Base-by-base conservation (phyloP, 1,140 invertebrate species). In the Neodiprion virginianus region DNA sequence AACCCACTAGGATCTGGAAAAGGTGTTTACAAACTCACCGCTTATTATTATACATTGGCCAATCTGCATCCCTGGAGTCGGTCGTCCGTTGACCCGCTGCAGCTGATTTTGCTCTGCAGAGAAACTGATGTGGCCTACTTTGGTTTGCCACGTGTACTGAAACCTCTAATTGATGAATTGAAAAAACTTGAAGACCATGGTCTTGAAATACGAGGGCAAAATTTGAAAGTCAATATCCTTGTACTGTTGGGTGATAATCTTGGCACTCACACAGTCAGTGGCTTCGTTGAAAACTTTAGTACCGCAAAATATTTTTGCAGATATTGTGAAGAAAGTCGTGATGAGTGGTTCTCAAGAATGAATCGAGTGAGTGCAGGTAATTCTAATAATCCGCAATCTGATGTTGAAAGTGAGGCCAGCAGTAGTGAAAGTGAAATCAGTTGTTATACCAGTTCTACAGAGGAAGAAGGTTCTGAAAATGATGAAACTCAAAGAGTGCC, bases 1-100 rank as follows among this genome's bases (percentile, higher is more conserved):
- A 72, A 72, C 17, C 72, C 72, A n/a, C 72, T 72, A 1, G 50
- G 50, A 1, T 53, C 50, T 53, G 50, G 50, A 14, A 53, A 53
- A 14, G 72, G 72, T 72, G 72, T 53, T 61, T 2, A 12, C n/a
- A 72, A 72, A 71, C 12, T 72, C 48, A 48, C 65, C 65, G 72
- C 48, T 21, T 48, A 53, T 17, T 72, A 72, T n/a, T 72, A 21
- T 40, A 72, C 72, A 17, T 67, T 71, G 65, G 40, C 48, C 40
- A 72, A 72, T 21, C 40, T 72, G 61, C 72, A 72, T 67, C 72
- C 72, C 48, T 72, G 72, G 72, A 72, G 61, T 48, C 48, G 72
- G 11, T 49, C 72, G 53, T 17, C 48, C 40, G 72, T 72, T 71
- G 49, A 72, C 65, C 48, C 72, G 17, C 48, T 72, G 40, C 72